Evolutionary conservation across 2,888 invertebrate species (phyloP).

Genomic region (Hymenopus coronatus): DNA sequence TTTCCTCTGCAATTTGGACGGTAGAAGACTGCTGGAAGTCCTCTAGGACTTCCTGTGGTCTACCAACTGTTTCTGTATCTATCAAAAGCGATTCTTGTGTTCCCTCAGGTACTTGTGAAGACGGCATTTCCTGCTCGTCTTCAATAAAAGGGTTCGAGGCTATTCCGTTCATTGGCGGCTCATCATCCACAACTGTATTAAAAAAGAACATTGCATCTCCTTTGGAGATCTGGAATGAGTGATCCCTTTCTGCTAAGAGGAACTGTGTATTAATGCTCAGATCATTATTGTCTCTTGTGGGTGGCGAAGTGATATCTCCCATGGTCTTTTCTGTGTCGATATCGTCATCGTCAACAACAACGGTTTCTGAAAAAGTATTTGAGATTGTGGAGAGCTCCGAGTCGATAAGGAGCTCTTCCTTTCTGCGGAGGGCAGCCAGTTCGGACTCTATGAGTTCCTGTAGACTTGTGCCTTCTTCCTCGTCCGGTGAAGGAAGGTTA

Average conservation of each 20-base stretch:
- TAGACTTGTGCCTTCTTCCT: conserved; percentile 35
- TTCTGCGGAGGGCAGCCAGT: conserved; percentile 32
- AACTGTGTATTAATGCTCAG: conserved; percentile 30
- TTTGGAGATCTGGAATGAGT: conserved; percentile 24
- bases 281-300: background rate
- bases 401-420: background rate
- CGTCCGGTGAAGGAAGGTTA: conserved; percentile 14
- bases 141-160: background rate
- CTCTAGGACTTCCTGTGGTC: background rate
- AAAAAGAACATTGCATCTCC: conserved; percentile 26
- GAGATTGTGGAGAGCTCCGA: conserved; percentile 12
- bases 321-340: background rate
- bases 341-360: background rate
- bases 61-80: background rate
- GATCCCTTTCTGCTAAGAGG: conserved; percentile 23
- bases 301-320: background rate
- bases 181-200: conserved; percentile 20
- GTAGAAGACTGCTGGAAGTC: background rate
- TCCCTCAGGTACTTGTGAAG: background rate
- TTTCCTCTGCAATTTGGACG: background rate
- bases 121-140: background rate
- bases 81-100: too few relatives aligned
- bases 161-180: conserved; percentile 20
- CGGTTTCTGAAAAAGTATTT: background rate
- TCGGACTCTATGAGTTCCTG: conserved; percentile 39